phyloP scores from a whole-genome alignment of 2,888 invertebrate genomes.

The Callyntrura guangdongensis region DNA sequence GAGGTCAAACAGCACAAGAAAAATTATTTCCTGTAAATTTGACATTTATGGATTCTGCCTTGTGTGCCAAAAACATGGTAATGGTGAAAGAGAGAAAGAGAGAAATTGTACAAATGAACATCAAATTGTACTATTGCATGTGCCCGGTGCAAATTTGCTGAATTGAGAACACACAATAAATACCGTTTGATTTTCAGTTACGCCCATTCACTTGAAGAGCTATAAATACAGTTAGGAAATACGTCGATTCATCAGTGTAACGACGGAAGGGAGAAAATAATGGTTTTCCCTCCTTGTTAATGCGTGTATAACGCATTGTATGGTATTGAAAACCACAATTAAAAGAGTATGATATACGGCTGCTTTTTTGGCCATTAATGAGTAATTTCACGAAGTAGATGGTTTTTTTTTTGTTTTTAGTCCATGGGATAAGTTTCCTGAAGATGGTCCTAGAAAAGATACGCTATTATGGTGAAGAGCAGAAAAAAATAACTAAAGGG shows the following conservation, averaged over 20 bases:
- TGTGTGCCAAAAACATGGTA: conserved; percentile 46
- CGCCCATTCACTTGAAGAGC: conserved; percentile 48
- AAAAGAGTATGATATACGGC: too few species aligned
- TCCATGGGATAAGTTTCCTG: neutral
- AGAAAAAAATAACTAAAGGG: conserved; percentile 8
- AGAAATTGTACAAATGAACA: conserved; percentile 37
- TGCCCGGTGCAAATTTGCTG: neutral
- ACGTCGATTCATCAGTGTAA: conserved; percentile 35
- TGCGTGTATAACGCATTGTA: neutral
- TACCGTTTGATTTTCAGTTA: conserved; percentile 36
- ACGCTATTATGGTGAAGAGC: neutral
- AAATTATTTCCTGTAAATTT: conserved; percentile 76
- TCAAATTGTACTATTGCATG: conserved; percentile 44
- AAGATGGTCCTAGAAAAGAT: neutral
- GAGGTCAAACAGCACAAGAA: conserved; percentile 57
- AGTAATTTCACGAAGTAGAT: neutral
- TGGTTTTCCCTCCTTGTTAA: neutral
- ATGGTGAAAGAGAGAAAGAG: conserved; percentile 6
- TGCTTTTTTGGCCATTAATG: neutral
- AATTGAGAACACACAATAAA: conserved; percentile 20
- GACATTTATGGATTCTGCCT: conserved; percentile 75
- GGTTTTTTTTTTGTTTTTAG: neutral
- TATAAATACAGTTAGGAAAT: conserved; percentile 14
- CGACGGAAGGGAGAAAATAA: neutral
- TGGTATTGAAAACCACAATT: neutral